These are phyloP conservation scores for Laodelphax striatellus DNA, from an alignment of 1,140 invertebrate genomes.

Conservation along the genomic window DNA sequence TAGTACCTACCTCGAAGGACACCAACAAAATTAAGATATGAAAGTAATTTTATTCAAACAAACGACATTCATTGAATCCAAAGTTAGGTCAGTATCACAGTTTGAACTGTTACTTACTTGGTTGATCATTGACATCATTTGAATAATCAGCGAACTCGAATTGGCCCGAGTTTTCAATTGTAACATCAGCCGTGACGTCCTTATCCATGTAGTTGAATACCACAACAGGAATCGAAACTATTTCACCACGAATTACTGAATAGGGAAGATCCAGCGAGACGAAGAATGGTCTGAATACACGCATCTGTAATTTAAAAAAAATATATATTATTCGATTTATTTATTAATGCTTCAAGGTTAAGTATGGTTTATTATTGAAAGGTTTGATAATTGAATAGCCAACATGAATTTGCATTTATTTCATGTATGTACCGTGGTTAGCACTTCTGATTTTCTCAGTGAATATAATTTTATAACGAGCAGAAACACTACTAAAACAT, in stretches of 20 bases:
- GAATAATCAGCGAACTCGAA: slow-evolving; percentile 73
- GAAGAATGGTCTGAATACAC: slow-evolving; percentile 82
- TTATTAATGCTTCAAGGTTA: too few species aligned
- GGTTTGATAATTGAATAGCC: too few species aligned
- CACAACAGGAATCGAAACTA: slow-evolving; percentile 77
- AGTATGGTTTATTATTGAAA: too few species aligned
- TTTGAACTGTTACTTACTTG: slow-evolving; percentile 42
- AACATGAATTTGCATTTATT: too few species aligned
- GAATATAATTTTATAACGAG: too few species aligned
- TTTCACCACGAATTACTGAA: slow-evolving; percentile 80
- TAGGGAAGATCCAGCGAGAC: slow-evolving; percentile 78
- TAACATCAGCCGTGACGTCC: slow-evolving; percentile 68
- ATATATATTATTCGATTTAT: too few species aligned
- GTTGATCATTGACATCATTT: slow-evolving; percentile 48
- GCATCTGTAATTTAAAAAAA: slow-evolving; percentile 40
- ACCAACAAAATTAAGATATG: background rate
- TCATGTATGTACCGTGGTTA: too few species aligned
- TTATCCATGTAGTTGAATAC: slow-evolving; percentile 84
- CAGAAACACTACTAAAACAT: too few species aligned
- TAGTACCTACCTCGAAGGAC: too few species aligned
- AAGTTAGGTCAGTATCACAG: too few species aligned
- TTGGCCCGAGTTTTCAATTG: slow-evolving; percentile 67
- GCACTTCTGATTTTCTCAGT: too few species aligned
- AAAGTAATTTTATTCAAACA: background rate
- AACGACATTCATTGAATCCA: background rate